phyloP scores from a whole-genome alignment of 2,113 vertebrate species.

The Micronisus gabar region DNA sequence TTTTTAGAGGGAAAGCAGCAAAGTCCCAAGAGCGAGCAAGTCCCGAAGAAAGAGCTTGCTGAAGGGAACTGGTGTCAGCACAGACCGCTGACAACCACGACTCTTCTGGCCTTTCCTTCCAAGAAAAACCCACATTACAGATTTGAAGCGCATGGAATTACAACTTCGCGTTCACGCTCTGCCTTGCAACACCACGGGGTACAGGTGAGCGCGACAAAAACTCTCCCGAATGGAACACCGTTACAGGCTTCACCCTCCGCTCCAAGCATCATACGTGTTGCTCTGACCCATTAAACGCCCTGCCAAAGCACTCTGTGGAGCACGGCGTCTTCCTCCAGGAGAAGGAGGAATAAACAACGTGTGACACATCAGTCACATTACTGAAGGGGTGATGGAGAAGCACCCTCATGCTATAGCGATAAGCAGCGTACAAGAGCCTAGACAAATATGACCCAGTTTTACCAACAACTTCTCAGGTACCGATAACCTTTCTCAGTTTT shows the following conservation, averaged over 20 bases:
- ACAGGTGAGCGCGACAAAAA: neutral
- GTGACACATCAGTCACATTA: neutral
- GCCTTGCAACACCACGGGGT: fast-evolving
- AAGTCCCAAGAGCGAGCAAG: fast-evolving
- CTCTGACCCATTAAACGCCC: neutral
- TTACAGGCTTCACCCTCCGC: fast-evolving
- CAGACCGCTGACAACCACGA: fast-evolving
- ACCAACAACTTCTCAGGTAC: neutral
- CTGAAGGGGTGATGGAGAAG: fast-evolving
- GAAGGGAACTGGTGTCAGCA: neutral
- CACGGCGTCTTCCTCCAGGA: neutral
- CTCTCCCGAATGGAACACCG: fast-evolving
- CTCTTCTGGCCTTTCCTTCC: neutral
- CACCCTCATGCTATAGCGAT: fast-evolving
- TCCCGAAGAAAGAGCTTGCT: fast-evolving
- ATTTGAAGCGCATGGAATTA: fast-evolving
- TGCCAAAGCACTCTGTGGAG: fast-evolving
- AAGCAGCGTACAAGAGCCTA: neutral
- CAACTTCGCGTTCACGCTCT: fast-evolving
- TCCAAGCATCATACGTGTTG: fast-evolving
- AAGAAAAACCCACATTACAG: fast-evolving
- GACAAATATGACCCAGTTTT: neutral
- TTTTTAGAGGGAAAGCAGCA: fast-evolving
- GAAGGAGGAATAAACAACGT: neutral
- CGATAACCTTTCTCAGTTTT: neutral